These are phyloP conservation scores for Piscicola geometra DNA, from an alignment of 2,888 invertebrate genomes.

Conservation along the genomic window DNA sequence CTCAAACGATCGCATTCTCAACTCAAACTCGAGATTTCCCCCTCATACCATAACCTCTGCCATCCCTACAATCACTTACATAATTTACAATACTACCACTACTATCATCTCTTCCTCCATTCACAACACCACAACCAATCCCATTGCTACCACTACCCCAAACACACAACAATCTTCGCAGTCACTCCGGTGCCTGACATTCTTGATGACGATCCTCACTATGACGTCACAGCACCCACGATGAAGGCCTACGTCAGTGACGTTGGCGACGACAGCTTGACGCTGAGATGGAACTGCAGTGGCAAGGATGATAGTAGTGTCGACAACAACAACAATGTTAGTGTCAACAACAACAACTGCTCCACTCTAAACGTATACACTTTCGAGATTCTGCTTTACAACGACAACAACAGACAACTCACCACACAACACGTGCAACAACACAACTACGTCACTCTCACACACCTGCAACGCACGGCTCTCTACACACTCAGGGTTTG, in stretches of 20 bases:
- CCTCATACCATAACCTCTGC: no score
- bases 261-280: neutral
- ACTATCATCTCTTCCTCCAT: no score
- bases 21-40: no score
- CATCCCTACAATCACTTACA: no score
- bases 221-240: conserved; percentile 5
- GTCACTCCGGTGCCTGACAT: neutral
- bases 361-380: neutral
- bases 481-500: conserved; percentile 7
- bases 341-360: neutral
- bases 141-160: neutral
- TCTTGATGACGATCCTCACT: neutral
- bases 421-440: conserved; percentile 1
- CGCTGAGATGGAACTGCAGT: neutral
- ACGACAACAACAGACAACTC: conserved; percentile 14
- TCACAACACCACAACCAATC: neutral
- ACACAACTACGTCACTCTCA: neutral
- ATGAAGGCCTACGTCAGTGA: neutral
- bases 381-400: neutral
- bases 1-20: no score
- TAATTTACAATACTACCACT: no score
- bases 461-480: neutral
- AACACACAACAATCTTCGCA: no score
- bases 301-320: neutral
- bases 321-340: neutral